Conservation (phyloP, 2,888 invertebrate genomes). For the Epiblema foenella region DNA sequence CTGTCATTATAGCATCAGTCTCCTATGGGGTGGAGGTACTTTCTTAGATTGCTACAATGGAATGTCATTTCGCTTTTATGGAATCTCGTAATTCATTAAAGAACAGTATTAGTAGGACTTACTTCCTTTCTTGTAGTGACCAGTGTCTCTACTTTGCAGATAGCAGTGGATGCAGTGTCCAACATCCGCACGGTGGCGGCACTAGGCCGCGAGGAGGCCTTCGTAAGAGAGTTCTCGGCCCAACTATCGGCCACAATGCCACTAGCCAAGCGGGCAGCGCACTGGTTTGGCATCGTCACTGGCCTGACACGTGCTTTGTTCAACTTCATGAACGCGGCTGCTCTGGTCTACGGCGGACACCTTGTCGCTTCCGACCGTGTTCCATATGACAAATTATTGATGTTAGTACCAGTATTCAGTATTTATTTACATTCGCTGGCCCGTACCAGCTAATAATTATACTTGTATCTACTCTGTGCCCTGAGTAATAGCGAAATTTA, state of each 20-base stretch:
- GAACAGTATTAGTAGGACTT: too few species aligned
- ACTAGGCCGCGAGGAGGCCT: conserved; percentile 88
- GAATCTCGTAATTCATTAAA: too few species aligned
- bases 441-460: too few species aligned
- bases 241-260: conserved; percentile 85
- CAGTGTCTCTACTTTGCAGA: conserved; percentile 59
- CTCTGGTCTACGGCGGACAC: conserved; percentile 88
- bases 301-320: conserved; percentile 87
- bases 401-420: too few species aligned
- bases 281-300: conserved; percentile 87
- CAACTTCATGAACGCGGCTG: conserved; percentile 88
- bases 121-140: not conserved
- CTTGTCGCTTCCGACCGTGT: conserved; percentile 84
- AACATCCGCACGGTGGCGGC: conserved; percentile 92
- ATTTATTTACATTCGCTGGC: not conserved
- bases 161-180: conserved; percentile 91
- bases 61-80: too few species aligned
- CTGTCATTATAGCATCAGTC: too few species aligned
- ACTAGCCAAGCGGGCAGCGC: conserved; percentile 83
- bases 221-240: conserved; percentile 86
- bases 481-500: too few species aligned
- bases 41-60: too few species aligned
- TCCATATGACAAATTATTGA: conserved; percentile 75
- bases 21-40: too few species aligned
- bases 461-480: too few species aligned